Conservation (phyloP, 2,797 vertebrate genomes). For the Phoeniculus purpureus region DNA sequence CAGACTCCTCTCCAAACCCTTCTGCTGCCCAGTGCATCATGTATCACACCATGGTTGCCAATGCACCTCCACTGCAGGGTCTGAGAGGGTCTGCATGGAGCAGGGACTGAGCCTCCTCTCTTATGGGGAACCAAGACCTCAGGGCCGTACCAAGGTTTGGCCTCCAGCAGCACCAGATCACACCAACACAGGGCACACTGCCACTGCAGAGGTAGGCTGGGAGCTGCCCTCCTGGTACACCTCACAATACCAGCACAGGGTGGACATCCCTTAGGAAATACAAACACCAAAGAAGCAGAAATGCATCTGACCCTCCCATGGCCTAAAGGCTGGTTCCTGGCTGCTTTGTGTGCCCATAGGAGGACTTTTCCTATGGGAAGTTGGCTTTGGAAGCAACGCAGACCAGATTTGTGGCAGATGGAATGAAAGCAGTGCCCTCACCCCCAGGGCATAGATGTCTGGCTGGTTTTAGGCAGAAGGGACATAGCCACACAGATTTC, state of each 20-base stretch:
- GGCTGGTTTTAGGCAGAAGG: neutral
- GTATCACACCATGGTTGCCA: accelerated
- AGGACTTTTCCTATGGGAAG: neutral
- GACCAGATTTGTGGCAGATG: neutral
- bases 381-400: neutral
- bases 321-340: neutral
- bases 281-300: neutral
- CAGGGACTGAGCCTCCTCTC: accelerated
- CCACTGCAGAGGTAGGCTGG: neutral
- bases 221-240: accelerated
- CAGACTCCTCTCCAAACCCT: neutral
- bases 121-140: neutral
- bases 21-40: neutral
- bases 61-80: accelerated
- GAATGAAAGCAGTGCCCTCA: accelerated
- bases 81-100: neutral
- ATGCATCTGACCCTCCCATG: neutral
- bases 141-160: neutral
- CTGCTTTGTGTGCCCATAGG: neutral
- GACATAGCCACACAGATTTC: neutral
- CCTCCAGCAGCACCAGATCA: neutral
- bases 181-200: neutral
- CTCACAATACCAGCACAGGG: neutral
- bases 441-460: accelerated
- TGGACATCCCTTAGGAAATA: neutral